A percentile compares a stretch with the other conserved stretches of the same genome.
Evolutionary conservation across 64 coral and sea anemone species (phyloP).

Genomic region (Acropora tenuis): DNA sequence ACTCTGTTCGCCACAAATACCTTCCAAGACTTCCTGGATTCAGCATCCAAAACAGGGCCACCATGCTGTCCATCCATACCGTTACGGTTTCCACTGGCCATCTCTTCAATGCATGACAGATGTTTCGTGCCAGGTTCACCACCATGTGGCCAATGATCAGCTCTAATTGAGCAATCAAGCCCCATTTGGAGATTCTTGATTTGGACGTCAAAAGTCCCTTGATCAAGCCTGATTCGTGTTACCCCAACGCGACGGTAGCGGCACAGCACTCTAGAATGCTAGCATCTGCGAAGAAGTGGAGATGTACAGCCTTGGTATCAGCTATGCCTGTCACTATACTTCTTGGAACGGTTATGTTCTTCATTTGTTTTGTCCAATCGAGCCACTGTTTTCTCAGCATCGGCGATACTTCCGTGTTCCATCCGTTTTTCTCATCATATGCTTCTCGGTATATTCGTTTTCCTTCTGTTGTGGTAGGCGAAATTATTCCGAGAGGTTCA

Average conservation of each 20-base stretch:
- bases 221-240: neutral
- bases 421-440: slow-evolving; percentile 38
- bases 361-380: slow-evolving; percentile 16
- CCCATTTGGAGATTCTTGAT: too few relatives aligned
- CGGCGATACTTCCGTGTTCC: neutral
- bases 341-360: neutral
- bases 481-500: slow-evolving; percentile 55
- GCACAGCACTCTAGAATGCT: slow-evolving; percentile 47
- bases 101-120: too few relatives aligned
- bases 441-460: slow-evolving; percentile 50
- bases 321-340: neutral
- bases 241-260: neutral
- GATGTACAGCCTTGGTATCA: slow-evolving; percentile 1
- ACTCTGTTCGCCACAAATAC: slow-evolving; percentile 58
- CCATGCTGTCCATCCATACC: slow-evolving; percentile 2
- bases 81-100: too few relatives aligned
- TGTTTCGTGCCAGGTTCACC: too few relatives aligned
- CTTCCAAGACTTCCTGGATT: slow-evolving; percentile 50
- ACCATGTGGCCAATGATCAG: too few relatives aligned
- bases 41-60: slow-evolving; percentile 65
- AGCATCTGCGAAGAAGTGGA: slow-evolving; percentile 44
- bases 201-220: slow-evolving; percentile 44
- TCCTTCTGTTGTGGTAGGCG: slow-evolving; percentile 26
- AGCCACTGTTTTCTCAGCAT: neutral
- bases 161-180: too few relatives aligned